These are phyloP conservation scores for Coracias cyanogaster DNA, from an alignment of 2,797 vertebrate genomes.

Conservation along the genomic window DNA sequence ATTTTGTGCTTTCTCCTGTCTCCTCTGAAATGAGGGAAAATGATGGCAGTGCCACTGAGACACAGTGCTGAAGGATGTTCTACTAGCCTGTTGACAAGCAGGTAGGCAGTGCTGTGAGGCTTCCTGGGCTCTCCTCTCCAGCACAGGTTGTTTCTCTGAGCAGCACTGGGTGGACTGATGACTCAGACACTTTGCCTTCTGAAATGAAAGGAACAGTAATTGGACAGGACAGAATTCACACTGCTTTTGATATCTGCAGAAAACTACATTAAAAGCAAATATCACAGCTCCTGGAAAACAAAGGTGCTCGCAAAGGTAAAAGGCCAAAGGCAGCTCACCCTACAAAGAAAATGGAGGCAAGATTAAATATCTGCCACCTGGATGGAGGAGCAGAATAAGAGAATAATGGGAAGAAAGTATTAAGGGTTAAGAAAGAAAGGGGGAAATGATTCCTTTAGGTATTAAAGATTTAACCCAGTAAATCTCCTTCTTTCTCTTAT, in stretches of 20 bases:
- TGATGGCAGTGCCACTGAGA: background rate
- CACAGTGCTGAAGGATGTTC: background rate
- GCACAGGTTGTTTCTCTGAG: background rate
- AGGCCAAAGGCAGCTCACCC: background rate
- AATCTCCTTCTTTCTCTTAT: slow-evolving; percentile 35
- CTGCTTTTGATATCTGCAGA: background rate
- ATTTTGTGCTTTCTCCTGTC: background rate
- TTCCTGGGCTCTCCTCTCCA: background rate
- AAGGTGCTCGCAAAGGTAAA: background rate
- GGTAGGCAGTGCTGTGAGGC: background rate
- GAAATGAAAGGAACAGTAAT: background rate
- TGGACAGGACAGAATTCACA: background rate
- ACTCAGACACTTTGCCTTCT: background rate
- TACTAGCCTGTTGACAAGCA: accelerated
- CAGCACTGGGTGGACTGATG: background rate
- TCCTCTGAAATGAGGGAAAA: background rate
- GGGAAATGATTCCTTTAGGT: background rate
- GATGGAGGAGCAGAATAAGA: background rate
- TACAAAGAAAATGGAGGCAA: background rate
- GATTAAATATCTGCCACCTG: background rate
- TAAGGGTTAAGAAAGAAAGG: slow-evolving; percentile 5
- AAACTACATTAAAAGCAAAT: background rate
- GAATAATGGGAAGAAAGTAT: background rate
- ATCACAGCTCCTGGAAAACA: background rate
- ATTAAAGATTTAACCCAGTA: slow-evolving; percentile 52